Percentiles rank a stretch among this genome's conserved stretches.
These are phyloP conservation scores for Pelodytes ibericus DNA, from an alignment of 2,797 vertebrate species.

Conservation along the genomic window DNA sequence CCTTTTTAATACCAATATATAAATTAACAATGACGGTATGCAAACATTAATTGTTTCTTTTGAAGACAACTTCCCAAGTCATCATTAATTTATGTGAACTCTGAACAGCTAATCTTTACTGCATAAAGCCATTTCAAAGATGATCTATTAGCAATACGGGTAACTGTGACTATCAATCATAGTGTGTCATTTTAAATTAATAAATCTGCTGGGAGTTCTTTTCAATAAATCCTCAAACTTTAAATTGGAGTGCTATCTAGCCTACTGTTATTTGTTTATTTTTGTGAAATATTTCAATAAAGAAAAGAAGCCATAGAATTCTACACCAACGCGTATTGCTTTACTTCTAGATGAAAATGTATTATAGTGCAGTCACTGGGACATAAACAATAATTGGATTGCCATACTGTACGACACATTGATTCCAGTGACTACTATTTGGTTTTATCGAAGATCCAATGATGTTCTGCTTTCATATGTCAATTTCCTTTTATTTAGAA, in stretches of 20 bases:
- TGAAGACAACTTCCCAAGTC: slow-evolving; percentile 53
- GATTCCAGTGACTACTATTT: background rate
- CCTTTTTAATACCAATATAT: slow-evolving; percentile 48
- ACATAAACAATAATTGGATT: background rate
- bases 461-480: background rate
- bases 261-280: slow-evolving; percentile 10
- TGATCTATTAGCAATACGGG: slow-evolving; percentile 36
- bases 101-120: slow-evolving; percentile 43
- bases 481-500: background rate
- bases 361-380: background rate
- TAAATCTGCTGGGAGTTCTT: slow-evolving; percentile 32
- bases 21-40: slow-evolving; percentile 49
- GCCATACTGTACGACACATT: background rate
- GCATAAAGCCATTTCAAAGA: slow-evolving; percentile 24
- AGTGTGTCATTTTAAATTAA: slow-evolving; percentile 37
- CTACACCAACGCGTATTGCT: background rate
- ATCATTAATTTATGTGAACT: slow-evolving; percentile 54
- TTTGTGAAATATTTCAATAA: background rate
- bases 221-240: slow-evolving; percentile 21
- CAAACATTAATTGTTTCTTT: slow-evolving; percentile 53
- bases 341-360: background rate
- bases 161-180: slow-evolving; percentile 35
- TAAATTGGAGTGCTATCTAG: slow-evolving; percentile 5
- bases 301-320: background rate
- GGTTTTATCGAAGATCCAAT: background rate